Evolutionary conservation across 2,113 vertebrate genomes (phyloP).

Genomic region (Xenus cinereus): DNA sequence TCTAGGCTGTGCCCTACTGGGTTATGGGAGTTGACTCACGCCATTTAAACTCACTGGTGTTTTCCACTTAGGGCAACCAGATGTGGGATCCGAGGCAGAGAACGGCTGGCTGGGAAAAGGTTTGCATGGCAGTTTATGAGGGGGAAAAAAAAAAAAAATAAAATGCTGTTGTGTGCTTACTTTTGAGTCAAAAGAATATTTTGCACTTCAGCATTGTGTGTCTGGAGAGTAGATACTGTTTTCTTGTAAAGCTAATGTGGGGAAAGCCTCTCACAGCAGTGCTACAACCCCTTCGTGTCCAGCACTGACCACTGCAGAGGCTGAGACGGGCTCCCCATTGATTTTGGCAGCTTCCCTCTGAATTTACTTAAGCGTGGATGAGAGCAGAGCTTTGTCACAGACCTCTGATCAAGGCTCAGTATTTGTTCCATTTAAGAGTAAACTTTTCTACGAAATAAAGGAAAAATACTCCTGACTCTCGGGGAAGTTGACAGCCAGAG

Average conservation of each 20-base stretch:
- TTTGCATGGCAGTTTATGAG: not conserved
- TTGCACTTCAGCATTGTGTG: not conserved
- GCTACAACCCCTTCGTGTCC: not conserved
- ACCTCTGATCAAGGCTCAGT: not conserved
- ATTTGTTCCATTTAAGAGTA: not conserved
- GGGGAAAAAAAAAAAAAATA: not conserved
- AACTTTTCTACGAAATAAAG: not conserved
- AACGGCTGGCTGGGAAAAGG: not conserved
- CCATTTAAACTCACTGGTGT: slow-evolving; percentile 16
- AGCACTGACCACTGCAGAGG: not conserved
- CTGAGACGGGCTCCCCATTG: not conserved
- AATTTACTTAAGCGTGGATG: not conserved
- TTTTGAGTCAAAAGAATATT: not conserved
- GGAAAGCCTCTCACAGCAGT: not conserved
- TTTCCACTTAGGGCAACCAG: slow-evolving; percentile 45
- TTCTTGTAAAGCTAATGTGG: not conserved
- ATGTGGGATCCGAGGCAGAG: not conserved
- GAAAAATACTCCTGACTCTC: not conserved
- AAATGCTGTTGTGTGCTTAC: not conserved
- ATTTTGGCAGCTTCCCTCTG: not conserved
- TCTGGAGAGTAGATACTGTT: not conserved
- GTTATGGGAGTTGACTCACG: slow-evolving; percentile 25
- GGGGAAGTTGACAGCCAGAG: not conserved
- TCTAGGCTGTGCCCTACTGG: slow-evolving; percentile 35
- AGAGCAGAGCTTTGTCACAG: not conserved